phyloP scores from a whole-genome alignment of 2,113 vertebrate species.

The Thunnus maccoyii region DNA sequence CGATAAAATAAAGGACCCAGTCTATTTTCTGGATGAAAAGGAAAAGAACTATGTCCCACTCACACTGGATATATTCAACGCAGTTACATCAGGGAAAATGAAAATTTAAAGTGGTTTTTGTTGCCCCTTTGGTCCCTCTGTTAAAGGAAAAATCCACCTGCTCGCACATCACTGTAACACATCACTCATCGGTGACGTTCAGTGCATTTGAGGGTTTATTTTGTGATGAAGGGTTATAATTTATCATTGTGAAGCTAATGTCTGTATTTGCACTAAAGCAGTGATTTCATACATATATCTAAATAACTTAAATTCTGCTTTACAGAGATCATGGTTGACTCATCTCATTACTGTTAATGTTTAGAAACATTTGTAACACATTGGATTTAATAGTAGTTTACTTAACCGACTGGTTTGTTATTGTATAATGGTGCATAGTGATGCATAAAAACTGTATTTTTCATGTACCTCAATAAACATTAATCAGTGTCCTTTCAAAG shows the following conservation, averaged over 20 bases:
- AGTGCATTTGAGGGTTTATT: not conserved
- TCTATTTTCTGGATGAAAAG: slow-evolving; percentile 85
- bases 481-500: too few relatives aligned
- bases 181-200: not conserved
- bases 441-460: too few relatives aligned
- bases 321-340: too few relatives aligned
- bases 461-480: too few relatives aligned
- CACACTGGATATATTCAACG: slow-evolving; percentile 60
- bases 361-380: too few relatives aligned
- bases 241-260: not conserved
- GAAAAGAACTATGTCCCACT: slow-evolving; percentile 80
- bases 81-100: slow-evolving; percentile 72
- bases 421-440: too few relatives aligned
- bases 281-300: not conserved
- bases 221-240: not conserved
- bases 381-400: too few relatives aligned
- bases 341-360: too few relatives aligned
- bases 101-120: slow-evolving; percentile 75
- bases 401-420: too few relatives aligned
- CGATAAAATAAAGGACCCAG: slow-evolving; percentile 63
- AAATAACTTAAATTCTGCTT: not conserved
- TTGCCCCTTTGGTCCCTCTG: not conserved
- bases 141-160: not conserved
- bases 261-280: not conserved
- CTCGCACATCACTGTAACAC: not conserved